phyloP scores from a whole-genome alignment of 2,113 vertebrate species.

The Hippocampus mohnikei region DNA sequence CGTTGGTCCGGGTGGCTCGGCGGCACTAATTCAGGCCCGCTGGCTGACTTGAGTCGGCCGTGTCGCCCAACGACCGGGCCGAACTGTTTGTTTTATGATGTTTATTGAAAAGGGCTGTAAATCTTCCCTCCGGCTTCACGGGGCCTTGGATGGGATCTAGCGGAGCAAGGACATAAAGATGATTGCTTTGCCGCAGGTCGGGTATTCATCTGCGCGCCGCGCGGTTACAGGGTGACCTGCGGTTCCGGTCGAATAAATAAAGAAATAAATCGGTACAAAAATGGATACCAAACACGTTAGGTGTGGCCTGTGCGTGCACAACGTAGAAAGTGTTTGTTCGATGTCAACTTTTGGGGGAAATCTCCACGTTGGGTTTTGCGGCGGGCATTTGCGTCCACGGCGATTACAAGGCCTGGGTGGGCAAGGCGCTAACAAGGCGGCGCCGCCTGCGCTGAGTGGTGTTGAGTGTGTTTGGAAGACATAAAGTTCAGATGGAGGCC shows the following conservation, averaged over 20 bases:
- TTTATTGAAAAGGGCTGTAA: conserved; percentile 63
- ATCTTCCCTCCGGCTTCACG: conserved; percentile 36
- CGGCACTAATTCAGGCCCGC: conserved; percentile 55
- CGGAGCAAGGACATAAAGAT: conserved; percentile 29
- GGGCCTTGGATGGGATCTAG: conserved; percentile 40
- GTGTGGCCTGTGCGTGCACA: background rate
- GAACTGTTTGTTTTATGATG: conserved; percentile 63
- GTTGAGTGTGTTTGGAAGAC: conserved; percentile 48
- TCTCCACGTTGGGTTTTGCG: conserved; percentile 20
- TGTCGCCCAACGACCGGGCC: conserved; percentile 37
- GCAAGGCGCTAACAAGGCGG: conserved; percentile 65
- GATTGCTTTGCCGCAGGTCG: conserved; percentile 48
- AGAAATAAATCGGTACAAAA: conserved; percentile 14
- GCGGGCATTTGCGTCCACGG: conserved; percentile 38
- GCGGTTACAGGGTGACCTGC: conserved; percentile 33
- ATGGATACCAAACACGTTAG: conserved; percentile 13
- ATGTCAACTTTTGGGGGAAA: conserved; percentile 9
- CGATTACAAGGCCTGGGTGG: conserved; percentile 56
- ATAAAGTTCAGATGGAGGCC: background rate
- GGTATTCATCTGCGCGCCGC: conserved; percentile 23
- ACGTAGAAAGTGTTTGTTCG: conserved; percentile 1
- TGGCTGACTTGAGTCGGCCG: conserved; percentile 26
- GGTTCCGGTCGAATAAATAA: conserved; percentile 8
- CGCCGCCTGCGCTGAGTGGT: conserved; percentile 56
- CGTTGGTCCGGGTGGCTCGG: conserved; percentile 43